These are phyloP conservation scores for Cryptomyrus ogoouensis DNA, from an alignment of 2,113 vertebrate genomes.

Conservation along the genomic window DNA sequence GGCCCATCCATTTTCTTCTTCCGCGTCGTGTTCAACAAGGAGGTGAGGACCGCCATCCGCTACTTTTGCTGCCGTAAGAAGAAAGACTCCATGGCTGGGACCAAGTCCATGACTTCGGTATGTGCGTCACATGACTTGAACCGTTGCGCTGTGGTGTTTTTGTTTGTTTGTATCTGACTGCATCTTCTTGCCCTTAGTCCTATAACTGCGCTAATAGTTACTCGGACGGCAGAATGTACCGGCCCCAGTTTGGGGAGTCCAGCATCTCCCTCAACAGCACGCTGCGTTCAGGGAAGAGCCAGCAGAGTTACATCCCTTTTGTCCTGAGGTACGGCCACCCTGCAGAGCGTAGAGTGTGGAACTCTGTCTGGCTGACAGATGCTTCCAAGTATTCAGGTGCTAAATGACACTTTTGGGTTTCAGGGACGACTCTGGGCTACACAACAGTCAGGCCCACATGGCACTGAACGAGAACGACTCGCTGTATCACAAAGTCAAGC, in stretches of 20 bases:
- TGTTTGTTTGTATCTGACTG: neutral
- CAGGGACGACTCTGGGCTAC: constrained; percentile 76
- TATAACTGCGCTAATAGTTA: constrained; percentile 74
- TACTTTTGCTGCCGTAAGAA: constrained; percentile 73
- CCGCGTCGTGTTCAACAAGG: constrained; percentile 80
- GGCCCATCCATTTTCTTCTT: constrained; percentile 85
- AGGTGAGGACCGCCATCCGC: constrained; percentile 76
- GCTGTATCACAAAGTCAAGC: constrained; percentile 68
- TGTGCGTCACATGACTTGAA: constrained; percentile 37
- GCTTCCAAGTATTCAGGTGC: neutral
- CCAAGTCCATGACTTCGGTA: constrained; percentile 81
- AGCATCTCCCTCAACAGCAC: constrained; percentile 79
- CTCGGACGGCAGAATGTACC: constrained; percentile 69
- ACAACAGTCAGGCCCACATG: constrained; percentile 67
- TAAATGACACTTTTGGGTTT: constrained; percentile 14
- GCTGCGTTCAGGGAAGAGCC: constrained; percentile 80
- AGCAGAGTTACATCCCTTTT: constrained; percentile 90
- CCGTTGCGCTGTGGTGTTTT: neutral
- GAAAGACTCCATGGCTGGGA: constrained; percentile 57
- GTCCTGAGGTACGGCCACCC: constrained; percentile 64
- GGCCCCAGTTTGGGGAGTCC: constrained; percentile 73
- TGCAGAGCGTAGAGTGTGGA: neutral
- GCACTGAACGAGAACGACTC: constrained; percentile 57
- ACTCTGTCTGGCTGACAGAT: neutral
- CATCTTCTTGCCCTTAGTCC: constrained; percentile 50